Base-by-base conservation (phyloP, 2,113 vertebrate species). In the Dascyllus trimaculatus region DNA sequence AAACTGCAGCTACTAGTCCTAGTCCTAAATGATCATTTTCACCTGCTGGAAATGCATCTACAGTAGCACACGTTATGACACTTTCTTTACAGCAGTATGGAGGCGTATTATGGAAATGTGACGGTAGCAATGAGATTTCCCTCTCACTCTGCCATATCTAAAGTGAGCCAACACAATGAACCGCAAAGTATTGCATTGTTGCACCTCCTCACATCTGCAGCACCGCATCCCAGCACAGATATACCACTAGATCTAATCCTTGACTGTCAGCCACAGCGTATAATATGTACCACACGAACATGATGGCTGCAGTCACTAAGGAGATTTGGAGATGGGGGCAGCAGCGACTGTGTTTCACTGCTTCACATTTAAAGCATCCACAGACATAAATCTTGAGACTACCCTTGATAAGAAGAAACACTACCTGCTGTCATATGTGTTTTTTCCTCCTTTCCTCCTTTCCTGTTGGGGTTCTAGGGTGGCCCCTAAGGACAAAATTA, bases 191-290 rank as follows among this genome's bases (percentile, higher is more conserved):
- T 25, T 73, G 35, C 65, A 71, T 81, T 67, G 52, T 78, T 78
- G 75, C 57, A 63, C 53, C 38, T 84, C 46, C 82, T 77, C 62
- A 75, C 69, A 82, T 87, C 53, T 85, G 78, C 72, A 73, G 35
- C 73, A 24, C 6, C 35, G 22, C 56, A 77, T 63, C 54, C 73
- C 43, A 60, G 64, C 68, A 71, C 66, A 61, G 65, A 71, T 26
- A 51, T 22, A 78, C 46, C 80, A 58, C 1, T 61, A 74, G 69
- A 82, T 82, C 72, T 73, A 84, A 80, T 82, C 77, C 67, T 49
- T 29, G 63, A 46, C 75, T 58, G 51, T 29, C 65, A 63, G 53
- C 76, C 65, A 56, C 49, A 48, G 67, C 29, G 11, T 46, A 63
- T 19, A 67, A 60, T 56, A 58, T 80, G 85, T 62, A 67, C 40